Evolutionary conservation across 1,140 invertebrate species (phyloP), one percentile per base, ranked within the genome.

Genomic region (Neotoxoptera formosana): DNA sequence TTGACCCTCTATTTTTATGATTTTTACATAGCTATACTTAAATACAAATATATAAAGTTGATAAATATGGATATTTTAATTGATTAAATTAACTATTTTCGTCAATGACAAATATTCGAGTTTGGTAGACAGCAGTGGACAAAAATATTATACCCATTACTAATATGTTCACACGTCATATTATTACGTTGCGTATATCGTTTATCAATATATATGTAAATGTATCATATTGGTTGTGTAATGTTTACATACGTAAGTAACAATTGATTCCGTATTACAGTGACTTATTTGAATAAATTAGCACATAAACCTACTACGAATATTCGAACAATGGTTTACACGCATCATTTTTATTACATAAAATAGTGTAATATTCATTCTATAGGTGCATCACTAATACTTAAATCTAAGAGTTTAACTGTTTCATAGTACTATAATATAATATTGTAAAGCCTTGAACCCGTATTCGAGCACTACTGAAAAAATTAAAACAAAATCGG

Each of bases 51-150:
- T n/a, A 67, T 67, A 30, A 60, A 67, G 30, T n/a, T 14, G 30
- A 67, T 67, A n/a, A 67, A 67, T 76, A 76, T n/a, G n/a, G 17
- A n/a, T 76, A n/a, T n/a, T n/a, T 76, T n/a, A 76, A n/a, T 76
- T n/a, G n/a, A 76, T 76, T 67, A 21, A 30, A 30, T 67, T 67
- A 11, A 11, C 6, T 67, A n/a, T 67, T 76, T 76, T 76, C 14
- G n/a, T 6, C 11, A 4, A 6, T 76, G 4, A 76, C 4, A 14
- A 76, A 76, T 76, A 4, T 34, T n/a, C 30, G 6, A 76, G n/a
- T 76, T 76, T 17, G 6, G 17, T n/a, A n/a, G 60, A 67, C 48
- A 51, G 48, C 30, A 76, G 60, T 14, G 11, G 30, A n/a, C 30
- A 67, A 14, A n/a, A 51, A 14, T 41, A 41, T 41, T 41, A 41